Evolutionary conservation across 2,888 invertebrate genomes (phyloP).

Genomic region (Lasioglossum lativentre): DNA sequence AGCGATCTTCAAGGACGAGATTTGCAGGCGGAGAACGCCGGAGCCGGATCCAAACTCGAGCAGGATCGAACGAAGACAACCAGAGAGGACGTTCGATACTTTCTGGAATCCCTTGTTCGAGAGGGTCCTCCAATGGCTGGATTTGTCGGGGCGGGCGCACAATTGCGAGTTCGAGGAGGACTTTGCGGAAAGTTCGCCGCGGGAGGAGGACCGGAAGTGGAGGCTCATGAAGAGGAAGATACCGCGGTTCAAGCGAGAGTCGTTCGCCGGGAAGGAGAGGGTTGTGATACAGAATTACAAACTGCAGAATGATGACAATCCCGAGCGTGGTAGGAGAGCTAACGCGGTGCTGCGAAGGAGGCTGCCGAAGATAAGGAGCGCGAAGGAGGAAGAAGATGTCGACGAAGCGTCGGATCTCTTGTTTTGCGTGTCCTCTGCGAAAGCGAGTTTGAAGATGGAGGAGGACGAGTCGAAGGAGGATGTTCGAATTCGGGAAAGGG

Average conservation of each 20-base stretch:
- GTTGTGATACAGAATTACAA: constrained; percentile 66
- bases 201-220: constrained; percentile 40
- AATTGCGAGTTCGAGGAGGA: constrained; percentile 61
- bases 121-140: constrained; percentile 92
- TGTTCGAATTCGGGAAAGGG: constrained; percentile 6
- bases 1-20: constrained; percentile 13
- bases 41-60: constrained; percentile 3
- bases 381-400: constrained; percentile 18
- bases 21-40: background rate
- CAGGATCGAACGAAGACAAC: constrained; percentile 12
- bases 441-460: background rate
- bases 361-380: constrained; percentile 32
- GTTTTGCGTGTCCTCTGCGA: constrained; percentile 18
- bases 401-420: background rate
- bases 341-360: constrained; percentile 27
- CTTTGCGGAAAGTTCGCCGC: constrained; percentile 13
- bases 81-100: constrained; percentile 33
- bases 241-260: constrained; percentile 44
- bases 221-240: constrained; percentile 45
- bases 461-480: constrained; percentile 4
- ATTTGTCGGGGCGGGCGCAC: constrained; percentile 88
- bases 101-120: constrained; percentile 87
- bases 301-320: constrained; percentile 58
- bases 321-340: constrained; percentile 40
- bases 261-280: constrained; percentile 53